Base-by-base conservation (phyloP, 2,888 invertebrate species). In the Noctua pronuba region DNA sequence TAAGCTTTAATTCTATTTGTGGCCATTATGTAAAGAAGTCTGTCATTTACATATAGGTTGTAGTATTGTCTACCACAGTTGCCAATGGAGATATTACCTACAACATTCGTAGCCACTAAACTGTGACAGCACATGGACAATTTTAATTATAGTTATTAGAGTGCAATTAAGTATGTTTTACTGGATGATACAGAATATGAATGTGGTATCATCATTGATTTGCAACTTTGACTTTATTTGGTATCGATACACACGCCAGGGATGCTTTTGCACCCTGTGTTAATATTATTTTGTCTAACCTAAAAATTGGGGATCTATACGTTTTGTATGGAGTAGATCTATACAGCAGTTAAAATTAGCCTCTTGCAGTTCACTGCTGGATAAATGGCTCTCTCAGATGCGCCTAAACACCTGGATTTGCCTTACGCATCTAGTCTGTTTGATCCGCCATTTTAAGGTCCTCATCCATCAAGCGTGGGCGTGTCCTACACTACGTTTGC, bases 41-140 rank as follows among this genome's bases (percentile, higher is more conserved):
- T 16, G 11, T 35, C n/a, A 41, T 52, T 35, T 31, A 31, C n/a
- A 55, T 24, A n/a, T 28, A 38, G 31, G 31, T 18, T 38, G 11
- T 21, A 31, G 16, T 66, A n/a, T 35, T 52, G 10, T 38, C 8
- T 24, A 60, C 31, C 6, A 35, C 18, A 72, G n/a, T 35, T 62
- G 44, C 62, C 44, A 72, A 72, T 62, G 71, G 71, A 31, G 71
- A 31, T 62, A 44, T 44, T 70, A 70, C 55, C 31, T 24, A 35
- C 41, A 70, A n/a, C 41, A 55, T 31, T 55, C 18, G 1, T 46
- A 38, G 35, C 35, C 31, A n/a, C 2, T n/a, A 44, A 69, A 70
- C 5, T 55, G n/a, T 70, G 31, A 58, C 10, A 44, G 13, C 55
- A 70, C 21, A 46, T 11, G 35, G 10, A 24, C 5, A 46, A 18